phyloP scores from a whole-genome alignment of 2,797 vertebrate genomes.

The Sebastes umbrosus region DNA sequence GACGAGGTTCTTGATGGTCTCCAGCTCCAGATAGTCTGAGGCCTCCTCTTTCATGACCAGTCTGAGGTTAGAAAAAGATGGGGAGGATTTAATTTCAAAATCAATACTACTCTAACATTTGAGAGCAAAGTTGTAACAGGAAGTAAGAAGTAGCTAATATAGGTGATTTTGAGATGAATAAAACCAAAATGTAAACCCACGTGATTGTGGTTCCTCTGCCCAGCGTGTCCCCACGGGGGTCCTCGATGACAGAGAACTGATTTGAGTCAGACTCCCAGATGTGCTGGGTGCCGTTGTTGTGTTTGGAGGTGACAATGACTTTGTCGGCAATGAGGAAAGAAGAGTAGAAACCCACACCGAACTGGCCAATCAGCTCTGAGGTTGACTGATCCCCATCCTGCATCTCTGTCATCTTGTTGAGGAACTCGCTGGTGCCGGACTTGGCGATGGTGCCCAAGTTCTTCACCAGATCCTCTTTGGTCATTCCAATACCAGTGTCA shows the following conservation, averaged over 20 bases:
- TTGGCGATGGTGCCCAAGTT: constrained; percentile 98
- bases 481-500: constrained; percentile 98
- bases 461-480: constrained; percentile 94
- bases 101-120: background rate
- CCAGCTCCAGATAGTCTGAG: constrained; percentile 96
- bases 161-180: background rate
- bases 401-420: constrained; percentile 94
- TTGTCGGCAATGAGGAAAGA: constrained; percentile 98
- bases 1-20: constrained; percentile 97
- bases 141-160: background rate
- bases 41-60: constrained; percentile 98
- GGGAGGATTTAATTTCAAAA: background rate
- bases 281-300: constrained; percentile 96
- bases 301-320: constrained; percentile 97
- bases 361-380: constrained; percentile 98
- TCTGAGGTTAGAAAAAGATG: constrained; percentile 64
- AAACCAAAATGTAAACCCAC: constrained; percentile 77
- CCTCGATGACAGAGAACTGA: constrained; percentile 92
- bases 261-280: constrained; percentile 99
- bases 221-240: constrained; percentile 93
- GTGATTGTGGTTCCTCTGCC: constrained; percentile 96
- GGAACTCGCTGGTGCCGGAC: constrained; percentile 98
- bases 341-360: constrained; percentile 98
- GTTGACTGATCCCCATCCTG: constrained; percentile 93
- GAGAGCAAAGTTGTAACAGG: background rate